These are phyloP conservation scores for Hyla sarda DNA, from an alignment of 2,113 vertebrate genomes.

Conservation along the genomic window DNA sequence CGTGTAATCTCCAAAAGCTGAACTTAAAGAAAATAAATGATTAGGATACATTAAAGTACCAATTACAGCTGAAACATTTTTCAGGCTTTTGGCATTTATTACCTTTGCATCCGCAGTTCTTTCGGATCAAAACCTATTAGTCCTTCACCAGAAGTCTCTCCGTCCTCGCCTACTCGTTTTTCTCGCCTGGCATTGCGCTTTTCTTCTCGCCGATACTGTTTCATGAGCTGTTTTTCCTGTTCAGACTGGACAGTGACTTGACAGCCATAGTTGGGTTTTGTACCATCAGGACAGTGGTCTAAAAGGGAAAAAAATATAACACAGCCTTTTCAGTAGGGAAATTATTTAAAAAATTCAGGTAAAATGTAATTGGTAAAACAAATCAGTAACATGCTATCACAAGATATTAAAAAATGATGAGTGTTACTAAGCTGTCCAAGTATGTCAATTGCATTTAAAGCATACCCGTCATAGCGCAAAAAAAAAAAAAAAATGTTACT, in stretches of 20 bases:
- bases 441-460: too few species aligned
- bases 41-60: conserved; percentile 60
- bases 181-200: conserved; percentile 86
- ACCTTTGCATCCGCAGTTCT: conserved; percentile 90
- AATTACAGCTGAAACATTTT: conserved; percentile 65
- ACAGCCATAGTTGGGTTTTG: conserved; percentile 86
- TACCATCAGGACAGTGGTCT: conserved; percentile 78
- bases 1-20: conserved; percentile 61
- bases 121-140: conserved; percentile 85
- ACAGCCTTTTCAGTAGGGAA: too few species aligned
- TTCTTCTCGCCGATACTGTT: conserved; percentile 90
- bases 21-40: conserved; percentile 62
- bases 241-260: conserved; percentile 97
- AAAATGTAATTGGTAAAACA: too few species aligned
- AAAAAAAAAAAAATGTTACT: too few species aligned
- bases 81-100: conserved; percentile 66
- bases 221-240: conserved; percentile 92
- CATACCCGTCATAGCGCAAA: too few species aligned
- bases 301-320: conserved; percentile 52
- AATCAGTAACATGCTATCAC: too few species aligned
- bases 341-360: too few species aligned
- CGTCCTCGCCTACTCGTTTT: conserved; percentile 83
- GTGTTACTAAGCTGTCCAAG: too few species aligned
- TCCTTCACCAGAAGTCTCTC: conserved; percentile 77
- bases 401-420: too few species aligned